Evolutionary conservation across 2,888 invertebrate genomes (phyloP), one percentile per base, ranked within the genome.

Genomic region (Nebria salina): DNA sequence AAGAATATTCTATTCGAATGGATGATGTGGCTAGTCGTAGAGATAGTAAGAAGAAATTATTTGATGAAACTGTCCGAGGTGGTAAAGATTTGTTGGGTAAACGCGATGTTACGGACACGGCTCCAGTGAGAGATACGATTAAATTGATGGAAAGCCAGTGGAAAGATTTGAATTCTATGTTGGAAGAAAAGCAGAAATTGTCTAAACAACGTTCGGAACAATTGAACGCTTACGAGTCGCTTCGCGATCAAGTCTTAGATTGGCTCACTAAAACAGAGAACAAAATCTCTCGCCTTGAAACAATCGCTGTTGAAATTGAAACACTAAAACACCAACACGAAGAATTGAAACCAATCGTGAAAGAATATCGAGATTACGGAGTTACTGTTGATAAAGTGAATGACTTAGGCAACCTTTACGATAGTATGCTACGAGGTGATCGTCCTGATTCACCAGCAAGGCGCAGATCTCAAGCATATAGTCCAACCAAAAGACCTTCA

Each of bases 31-130:
- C 87, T 15, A 85, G 84, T 20, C 88, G 89, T 83, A 85, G 89
- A 13, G 89, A 89, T 70, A 87, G 86, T 82, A 92, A 94, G 85
- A 91, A 92, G 85, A 91, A 92, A 2, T 89, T 93, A 42, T 93
- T 95, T 83, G 97, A 97, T 83, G 94, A 95, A 83, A 94, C 95
- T 83, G 91, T 97, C 8, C 92, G 92, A n/a, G 93, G 92, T 83
- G 97, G 97, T 77, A 96, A 95, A 86, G 94, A 93, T 77, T 90
- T 97, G 80, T 92, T 97, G 76, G 90, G 93, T 9, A 94, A 95
- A 90, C 95, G 96, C 84, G 97, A 97, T 86, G 95, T 97, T 72
- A 96, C 97, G 0, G 97, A 97, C 87, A 95, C 95, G 0, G 94
- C 94, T 65, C 92, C 92, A 1, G 93, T 97, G 11, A 92, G 97